A percentile compares a stretch with the other conserved stretches of the same genome.
Conservation (phyloP, 2,797 vertebrate genomes). For the Garrulus glandarius region DNA sequence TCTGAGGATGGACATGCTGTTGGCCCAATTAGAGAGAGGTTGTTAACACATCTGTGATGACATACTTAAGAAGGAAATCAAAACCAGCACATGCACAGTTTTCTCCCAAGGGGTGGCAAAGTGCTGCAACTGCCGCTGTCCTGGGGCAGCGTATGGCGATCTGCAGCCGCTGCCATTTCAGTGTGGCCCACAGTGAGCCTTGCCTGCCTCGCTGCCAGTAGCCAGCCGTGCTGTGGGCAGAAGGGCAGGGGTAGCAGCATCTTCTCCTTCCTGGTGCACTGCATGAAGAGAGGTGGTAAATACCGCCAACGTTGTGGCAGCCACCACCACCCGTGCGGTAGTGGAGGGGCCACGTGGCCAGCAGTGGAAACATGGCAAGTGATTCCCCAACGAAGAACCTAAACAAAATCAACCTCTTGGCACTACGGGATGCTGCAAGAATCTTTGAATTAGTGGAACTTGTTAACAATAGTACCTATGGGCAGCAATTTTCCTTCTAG, state of each 20-base stretch:
- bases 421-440: not conserved
- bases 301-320: not conserved
- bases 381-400: not conserved
- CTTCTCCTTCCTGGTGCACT: not conserved
- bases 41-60: not conserved
- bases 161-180: not conserved
- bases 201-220: not conserved
- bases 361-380: not conserved
- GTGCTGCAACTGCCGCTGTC: rapidly evolving
- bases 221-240: not conserved
- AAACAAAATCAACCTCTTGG: not conserved
- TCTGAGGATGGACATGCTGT: not conserved
- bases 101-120: not conserved
- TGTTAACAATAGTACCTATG: not conserved
- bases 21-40: not conserved
- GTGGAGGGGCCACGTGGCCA: not conserved
- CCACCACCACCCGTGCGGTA: not conserved
- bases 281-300: not conserved
- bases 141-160: not conserved
- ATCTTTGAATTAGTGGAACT: not conserved
- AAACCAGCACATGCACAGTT: not conserved
- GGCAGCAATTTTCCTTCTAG: not conserved
- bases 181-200: not conserved
- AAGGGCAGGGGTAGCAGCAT: not conserved
- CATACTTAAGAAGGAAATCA: not conserved